Evolutionary conservation across 2,888 invertebrate species (phyloP), one percentile per base, ranked within the genome.

Genomic region (Lasiommata megera): DNA sequence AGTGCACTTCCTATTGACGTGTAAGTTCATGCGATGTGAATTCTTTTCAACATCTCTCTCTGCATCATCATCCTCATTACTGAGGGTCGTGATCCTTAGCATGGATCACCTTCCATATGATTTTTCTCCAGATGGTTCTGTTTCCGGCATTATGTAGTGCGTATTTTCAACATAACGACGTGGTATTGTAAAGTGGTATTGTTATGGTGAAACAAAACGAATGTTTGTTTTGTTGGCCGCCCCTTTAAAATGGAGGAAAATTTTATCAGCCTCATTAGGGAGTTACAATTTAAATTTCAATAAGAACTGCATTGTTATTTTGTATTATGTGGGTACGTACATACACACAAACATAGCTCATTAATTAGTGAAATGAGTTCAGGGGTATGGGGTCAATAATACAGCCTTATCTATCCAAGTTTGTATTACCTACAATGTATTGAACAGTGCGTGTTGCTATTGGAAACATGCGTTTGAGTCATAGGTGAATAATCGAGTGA

Each of bases 231-330:
- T 56, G 44, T 56, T 34, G 11, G 43, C 36, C 41, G 56, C 43
- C 50, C n/a, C 50, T 60, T 40, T 53, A 53, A 37, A 48, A 36
- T 56, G 14, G 40, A 60, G 60, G 60, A 60, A 60, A 60, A 54
- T 41, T 43, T 31, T 60, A 56, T 60, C 44, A 44, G 38, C 38
- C 56, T 60, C 56, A 56, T 60, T 60, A 60, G 48, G 23, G 51
- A 36, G 36, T 34, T 48, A 36, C 23, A 48, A 34, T 48, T 47
- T 48, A 34, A 36, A 48, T 37, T 37, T 48, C 18, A 48, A 37
- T 48, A 34, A 36, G 48, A 23, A 36, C 36, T 18, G 12, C 23
- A 37, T 18, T 36, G 36, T 48, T 48, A 18, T 36, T 47, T 47
- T 48, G 48, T 18, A 41, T 17, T 17, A 47, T 47, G 47, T 47